Conservation (phyloP, 2,797 vertebrate genomes). For the Sciaenops ocellatus region DNA sequence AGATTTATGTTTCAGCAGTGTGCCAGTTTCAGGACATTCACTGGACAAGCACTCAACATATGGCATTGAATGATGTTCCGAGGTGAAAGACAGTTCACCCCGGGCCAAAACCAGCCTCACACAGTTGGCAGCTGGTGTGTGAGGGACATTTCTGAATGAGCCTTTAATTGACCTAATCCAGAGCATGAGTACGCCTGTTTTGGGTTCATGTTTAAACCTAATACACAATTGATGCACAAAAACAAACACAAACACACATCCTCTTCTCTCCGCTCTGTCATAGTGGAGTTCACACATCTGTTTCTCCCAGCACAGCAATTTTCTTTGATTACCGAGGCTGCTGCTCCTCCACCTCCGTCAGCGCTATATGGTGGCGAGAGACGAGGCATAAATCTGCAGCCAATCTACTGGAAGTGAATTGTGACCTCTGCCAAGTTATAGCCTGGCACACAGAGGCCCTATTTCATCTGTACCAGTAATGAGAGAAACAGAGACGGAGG, state of each 20-base stretch:
- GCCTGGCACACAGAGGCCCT: slow-evolving; percentile 46
- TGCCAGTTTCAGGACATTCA: slow-evolving; percentile 57
- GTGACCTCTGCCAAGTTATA: slow-evolving; percentile 74
- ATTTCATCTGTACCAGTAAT: slow-evolving; percentile 41
- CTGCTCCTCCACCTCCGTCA: slow-evolving; percentile 69
- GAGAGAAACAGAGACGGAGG: slow-evolving; percentile 22
- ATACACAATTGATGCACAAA: slow-evolving; percentile 24
- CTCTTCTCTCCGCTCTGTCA: slow-evolving; percentile 32
- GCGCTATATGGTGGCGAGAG: slow-evolving; percentile 69
- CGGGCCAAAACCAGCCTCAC: slow-evolving; percentile 34
- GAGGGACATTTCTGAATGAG: slow-evolving; percentile 51
- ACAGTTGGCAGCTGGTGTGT: slow-evolving; percentile 37
- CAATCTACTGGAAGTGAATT: slow-evolving; percentile 79
- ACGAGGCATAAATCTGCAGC: slow-evolving; percentile 77
- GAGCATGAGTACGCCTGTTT: slow-evolving; percentile 23
- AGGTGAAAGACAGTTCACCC: slow-evolving; percentile 60
- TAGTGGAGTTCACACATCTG: slow-evolving; percentile 60
- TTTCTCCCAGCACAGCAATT: slow-evolving; percentile 75
- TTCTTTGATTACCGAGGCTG: slow-evolving; percentile 71
- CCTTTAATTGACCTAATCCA: slow-evolving; percentile 33
- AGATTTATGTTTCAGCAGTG: slow-evolving; percentile 63
- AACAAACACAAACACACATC: slow-evolving; percentile 25
- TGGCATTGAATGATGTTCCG: slow-evolving; percentile 66
- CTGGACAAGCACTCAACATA: slow-evolving; percentile 53
- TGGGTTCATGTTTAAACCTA: slow-evolving; percentile 18